Evolutionary conservation across 2,888 invertebrate genomes (phyloP).

Genomic region (Flexamia atlantica): DNA sequence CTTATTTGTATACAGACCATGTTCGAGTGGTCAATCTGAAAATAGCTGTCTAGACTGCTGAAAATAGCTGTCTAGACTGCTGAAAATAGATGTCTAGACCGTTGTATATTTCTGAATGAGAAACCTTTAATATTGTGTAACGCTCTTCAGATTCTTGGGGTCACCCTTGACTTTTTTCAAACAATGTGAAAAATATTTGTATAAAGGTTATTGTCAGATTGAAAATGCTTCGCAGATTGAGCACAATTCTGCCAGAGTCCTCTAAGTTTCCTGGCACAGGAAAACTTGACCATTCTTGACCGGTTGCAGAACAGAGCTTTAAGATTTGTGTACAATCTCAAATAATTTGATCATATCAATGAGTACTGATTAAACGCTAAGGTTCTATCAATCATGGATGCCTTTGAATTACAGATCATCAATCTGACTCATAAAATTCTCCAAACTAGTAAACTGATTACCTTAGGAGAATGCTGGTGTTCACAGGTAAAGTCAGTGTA

Average conservation of each 20-base stretch:
- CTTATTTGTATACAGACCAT: not conserved
- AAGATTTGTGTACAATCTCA: conserved; percentile 22
- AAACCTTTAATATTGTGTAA: not conserved
- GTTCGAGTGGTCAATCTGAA: not conserved
- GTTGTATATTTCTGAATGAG: not conserved
- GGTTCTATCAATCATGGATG: too few relatives aligned
- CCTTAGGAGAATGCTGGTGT: conserved; percentile 27
- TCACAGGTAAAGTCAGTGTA: conserved; percentile 4
- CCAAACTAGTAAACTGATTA: not conserved
- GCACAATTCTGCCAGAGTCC: not conserved
- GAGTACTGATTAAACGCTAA: not conserved
- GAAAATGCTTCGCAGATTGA: not conserved
- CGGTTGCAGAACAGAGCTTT: conserved; percentile 15
- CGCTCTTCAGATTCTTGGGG: not conserved
- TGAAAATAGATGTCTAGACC: not conserved
- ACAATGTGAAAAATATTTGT: not conserved
- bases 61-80: too few relatives aligned
- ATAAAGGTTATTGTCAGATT: not conserved
- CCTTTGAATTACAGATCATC: too few relatives aligned
- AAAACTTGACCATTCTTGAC: not conserved
- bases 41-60: too few relatives aligned
- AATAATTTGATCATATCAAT: not conserved
- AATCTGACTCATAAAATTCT: not conserved
- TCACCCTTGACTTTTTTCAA: conserved; percentile 1
- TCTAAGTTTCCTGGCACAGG: not conserved